These are phyloP conservation scores for Arenaria interpres DNA, from an alignment of 2,113 vertebrate genomes.

Conservation along the genomic window DNA sequence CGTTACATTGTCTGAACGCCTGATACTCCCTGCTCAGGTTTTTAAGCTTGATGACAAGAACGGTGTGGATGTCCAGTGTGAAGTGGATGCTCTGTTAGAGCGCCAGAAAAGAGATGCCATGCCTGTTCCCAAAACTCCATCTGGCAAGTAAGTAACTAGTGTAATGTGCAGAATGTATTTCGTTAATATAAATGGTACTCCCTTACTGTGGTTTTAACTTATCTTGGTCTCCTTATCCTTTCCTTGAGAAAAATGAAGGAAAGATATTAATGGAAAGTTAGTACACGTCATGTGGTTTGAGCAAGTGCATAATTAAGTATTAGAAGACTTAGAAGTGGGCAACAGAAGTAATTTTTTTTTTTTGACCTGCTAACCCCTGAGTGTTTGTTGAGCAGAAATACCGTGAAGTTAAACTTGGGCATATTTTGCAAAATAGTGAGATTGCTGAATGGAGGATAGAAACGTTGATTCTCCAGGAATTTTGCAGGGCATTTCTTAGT, in stretches of 20 bases:
- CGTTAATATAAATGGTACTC: neutral
- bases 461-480: neutral
- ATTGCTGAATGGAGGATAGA: neutral
- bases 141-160: conserved; percentile 76
- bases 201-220: neutral
- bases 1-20: neutral
- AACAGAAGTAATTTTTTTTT: neutral
- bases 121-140: conserved; percentile 77
- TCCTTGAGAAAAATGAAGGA: neutral
- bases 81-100: conserved; percentile 92
- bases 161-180: neutral
- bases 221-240: neutral
- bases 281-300: neutral
- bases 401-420: neutral
- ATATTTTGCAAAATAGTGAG: neutral
- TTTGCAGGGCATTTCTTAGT: neutral
- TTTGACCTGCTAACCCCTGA: neutral
- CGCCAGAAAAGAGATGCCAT: conserved; percentile 88
- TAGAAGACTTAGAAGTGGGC: neutral
- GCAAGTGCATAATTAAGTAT: neutral
- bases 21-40: conserved; percentile 73
- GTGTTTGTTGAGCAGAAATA: accelerated
- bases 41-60: conserved; percentile 97
- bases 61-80: conserved; percentile 89
- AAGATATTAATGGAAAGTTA: neutral